These are phyloP conservation scores for Pantherophis alleghaniensis DNA, from an alignment of 2,797 vertebrate genomes.

Conservation along the genomic window DNA sequence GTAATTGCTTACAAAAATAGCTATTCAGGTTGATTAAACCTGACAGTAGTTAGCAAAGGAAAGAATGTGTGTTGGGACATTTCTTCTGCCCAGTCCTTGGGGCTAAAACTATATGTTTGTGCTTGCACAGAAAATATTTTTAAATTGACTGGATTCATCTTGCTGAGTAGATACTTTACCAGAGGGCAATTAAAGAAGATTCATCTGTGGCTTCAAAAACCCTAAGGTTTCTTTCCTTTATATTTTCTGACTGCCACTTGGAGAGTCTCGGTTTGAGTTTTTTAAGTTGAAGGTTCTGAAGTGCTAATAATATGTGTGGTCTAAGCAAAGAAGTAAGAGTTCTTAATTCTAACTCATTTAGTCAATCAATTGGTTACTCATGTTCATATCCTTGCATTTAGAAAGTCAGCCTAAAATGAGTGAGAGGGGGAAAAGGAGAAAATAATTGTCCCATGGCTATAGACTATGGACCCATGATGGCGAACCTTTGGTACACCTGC, in stretches of 20 bases:
- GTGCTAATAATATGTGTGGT: not conserved
- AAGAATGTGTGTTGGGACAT: not conserved
- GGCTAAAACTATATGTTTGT: not conserved
- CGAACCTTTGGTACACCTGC: no score
- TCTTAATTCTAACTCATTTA: not conserved
- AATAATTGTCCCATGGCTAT: not conserved
- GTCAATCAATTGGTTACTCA: not conserved
- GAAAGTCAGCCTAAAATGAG: not conserved
- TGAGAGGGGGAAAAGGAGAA: not conserved
- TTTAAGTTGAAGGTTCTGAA: not conserved
- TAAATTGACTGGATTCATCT: not conserved
- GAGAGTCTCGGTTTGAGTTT: not conserved
- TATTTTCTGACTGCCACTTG: not conserved
- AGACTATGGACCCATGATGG: not conserved
- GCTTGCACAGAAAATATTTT: not conserved
- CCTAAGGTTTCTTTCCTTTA: not conserved
- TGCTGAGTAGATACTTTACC: not conserved
- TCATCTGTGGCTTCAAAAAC: not conserved
- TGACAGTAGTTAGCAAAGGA: not conserved
- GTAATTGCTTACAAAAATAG: not conserved
- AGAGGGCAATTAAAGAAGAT: not conserved
- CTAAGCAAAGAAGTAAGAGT: not conserved
- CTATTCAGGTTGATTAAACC: not conserved
- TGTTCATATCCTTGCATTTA: not conserved
- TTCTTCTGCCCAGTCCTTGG: not conserved